Evolutionary conservation across 2,888 invertebrate species (phyloP).

Genomic region (Macrosoma leucophasiata): DNA sequence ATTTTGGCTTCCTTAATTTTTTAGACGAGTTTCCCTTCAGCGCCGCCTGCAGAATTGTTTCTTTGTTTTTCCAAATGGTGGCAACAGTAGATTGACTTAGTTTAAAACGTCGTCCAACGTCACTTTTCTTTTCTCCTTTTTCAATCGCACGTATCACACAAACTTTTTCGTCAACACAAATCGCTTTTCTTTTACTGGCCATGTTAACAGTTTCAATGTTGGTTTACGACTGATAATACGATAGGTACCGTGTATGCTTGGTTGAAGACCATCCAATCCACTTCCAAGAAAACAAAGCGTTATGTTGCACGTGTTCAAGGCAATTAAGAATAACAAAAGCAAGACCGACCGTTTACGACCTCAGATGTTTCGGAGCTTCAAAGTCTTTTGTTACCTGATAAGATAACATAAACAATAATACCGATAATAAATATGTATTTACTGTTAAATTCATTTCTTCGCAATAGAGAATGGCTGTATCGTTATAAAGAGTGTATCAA

Average conservation of each 20-base stretch:
- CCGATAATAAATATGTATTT: constrained; percentile 3
- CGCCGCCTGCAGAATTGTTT: constrained; percentile 30
- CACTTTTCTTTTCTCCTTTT: constrained; percentile 20
- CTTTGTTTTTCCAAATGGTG: constrained; percentile 31
- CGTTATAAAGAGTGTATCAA: constrained; percentile 4
- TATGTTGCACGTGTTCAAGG: too few species aligned
- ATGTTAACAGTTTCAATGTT: constrained; percentile 17
- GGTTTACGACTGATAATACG: constrained; percentile 12
- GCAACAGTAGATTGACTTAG: constrained; percentile 28
- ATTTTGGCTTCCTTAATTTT: constrained; percentile 32
- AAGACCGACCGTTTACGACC: constrained; percentile 10
- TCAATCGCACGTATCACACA: constrained; percentile 23
- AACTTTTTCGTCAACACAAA: constrained; percentile 21
- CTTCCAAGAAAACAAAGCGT: constrained; percentile 4
- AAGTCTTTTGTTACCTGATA: constrained; percentile 8
- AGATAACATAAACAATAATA: constrained; percentile 12
- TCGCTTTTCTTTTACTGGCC: constrained; percentile 20
- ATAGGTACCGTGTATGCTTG: constrained; percentile 12
- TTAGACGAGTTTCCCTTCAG: constrained; percentile 26
- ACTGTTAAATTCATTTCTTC: constrained; percentile 7
- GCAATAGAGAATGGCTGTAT: constrained; percentile 7
- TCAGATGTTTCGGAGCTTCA: constrained; percentile 9
- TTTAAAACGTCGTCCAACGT: constrained; percentile 27
- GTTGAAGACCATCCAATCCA: constrained; percentile 9
- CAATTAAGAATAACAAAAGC: constrained; percentile 11